Conservation (phyloP, 2,888 invertebrate genomes). For the Philonicus albiceps region DNA sequence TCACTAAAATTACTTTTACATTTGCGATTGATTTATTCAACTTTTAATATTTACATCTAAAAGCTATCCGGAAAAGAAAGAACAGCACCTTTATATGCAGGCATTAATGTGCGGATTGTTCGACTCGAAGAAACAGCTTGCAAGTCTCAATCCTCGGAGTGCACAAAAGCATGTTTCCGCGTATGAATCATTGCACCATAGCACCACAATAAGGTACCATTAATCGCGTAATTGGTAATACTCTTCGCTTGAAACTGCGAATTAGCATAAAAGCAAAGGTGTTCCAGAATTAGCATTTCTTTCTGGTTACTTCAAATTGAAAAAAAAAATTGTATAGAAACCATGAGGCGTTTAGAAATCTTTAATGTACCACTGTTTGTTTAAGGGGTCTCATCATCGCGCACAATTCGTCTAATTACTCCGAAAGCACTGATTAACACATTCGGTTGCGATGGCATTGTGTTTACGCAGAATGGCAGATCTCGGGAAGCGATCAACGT, state of each 20-base stretch:
- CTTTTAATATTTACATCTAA: background rate
- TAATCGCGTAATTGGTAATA: background rate
- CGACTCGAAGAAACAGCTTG: background rate
- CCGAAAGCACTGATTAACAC: slow-evolving; percentile 17
- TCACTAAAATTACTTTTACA: too few relatives aligned
- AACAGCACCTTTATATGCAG: background rate
- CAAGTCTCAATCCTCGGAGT: background rate
- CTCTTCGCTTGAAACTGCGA: background rate
- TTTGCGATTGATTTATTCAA: background rate
- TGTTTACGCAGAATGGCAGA: background rate
- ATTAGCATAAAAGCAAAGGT: slow-evolving; percentile 25
- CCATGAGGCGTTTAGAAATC: background rate
- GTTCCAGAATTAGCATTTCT: slow-evolving; percentile 9
- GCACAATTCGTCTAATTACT: background rate
- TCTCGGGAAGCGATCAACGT: background rate
- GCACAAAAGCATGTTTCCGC: background rate
- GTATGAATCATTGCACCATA: slow-evolving; percentile 3
- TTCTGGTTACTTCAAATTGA: background rate
- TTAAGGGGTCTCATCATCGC: background rate
- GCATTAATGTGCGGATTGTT: background rate
- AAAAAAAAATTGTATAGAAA: background rate
- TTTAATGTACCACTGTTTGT: background rate
- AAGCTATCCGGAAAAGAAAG: background rate
- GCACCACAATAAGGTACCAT: background rate
- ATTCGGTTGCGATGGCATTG: background rate